These are phyloP conservation scores for Anguilla anguilla DNA, from an alignment of 2,797 vertebrate genomes.

Conservation along the genomic window DNA sequence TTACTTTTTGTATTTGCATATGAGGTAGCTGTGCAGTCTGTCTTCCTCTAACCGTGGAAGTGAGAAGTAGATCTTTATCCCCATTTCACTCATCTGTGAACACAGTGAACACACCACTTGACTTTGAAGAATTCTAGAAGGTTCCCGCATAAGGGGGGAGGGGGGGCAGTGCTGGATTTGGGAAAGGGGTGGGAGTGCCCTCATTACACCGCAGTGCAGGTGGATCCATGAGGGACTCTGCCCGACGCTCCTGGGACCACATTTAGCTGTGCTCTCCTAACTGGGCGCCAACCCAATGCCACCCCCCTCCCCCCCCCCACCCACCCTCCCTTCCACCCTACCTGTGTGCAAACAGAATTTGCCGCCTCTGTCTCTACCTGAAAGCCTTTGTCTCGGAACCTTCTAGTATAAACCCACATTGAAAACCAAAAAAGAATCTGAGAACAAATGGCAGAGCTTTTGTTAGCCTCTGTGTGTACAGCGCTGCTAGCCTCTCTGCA, in stretches of 20 bases:
- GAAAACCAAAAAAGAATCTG: neutral
- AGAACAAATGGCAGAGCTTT: neutral
- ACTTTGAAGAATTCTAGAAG: neutral
- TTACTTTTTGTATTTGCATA: neutral
- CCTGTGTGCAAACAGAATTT: neutral
- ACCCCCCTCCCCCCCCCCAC: neutral
- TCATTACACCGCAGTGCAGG: neutral
- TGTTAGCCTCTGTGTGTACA: neutral
- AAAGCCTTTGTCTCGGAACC: neutral
- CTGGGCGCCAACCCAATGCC: neutral
- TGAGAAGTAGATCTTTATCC: conserved; percentile 28
- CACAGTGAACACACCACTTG: neutral
- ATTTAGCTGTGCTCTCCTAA: neutral
- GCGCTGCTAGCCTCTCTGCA: neutral
- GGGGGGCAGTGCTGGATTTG: neutral
- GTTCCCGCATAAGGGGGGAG: no score
- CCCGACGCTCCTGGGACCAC: neutral
- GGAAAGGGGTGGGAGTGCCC: neutral
- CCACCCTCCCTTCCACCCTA: neutral
- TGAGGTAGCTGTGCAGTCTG: conserved; percentile 26
- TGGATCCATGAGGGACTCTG: neutral
- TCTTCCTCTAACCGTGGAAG: conserved; percentile 33
- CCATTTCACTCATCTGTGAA: conserved; percentile 18
- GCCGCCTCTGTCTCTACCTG: neutral
- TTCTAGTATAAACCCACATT: neutral